Evolutionary conservation across 1,140 invertebrate genomes (phyloP).

Genomic region (Drosophila tropicalis): DNA sequence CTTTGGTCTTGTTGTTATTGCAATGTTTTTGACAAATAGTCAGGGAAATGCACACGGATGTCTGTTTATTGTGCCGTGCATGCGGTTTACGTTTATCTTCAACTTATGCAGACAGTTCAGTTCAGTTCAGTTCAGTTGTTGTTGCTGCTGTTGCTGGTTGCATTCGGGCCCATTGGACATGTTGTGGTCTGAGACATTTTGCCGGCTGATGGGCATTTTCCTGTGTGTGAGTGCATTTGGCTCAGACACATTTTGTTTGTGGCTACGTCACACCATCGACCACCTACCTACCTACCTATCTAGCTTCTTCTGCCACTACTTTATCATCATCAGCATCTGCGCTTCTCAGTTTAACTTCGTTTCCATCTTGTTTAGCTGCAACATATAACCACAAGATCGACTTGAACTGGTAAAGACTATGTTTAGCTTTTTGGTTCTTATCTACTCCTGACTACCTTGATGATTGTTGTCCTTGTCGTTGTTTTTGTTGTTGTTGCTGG

Average conservation of each 20-base stretch:
- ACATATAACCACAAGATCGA: constrained; percentile 54
- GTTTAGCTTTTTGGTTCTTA: constrained; percentile 59
- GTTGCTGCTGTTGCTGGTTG: constrained; percentile 18
- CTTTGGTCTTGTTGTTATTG: constrained; percentile 62
- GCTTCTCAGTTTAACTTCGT: constrained; percentile 1
- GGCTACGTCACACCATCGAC: constrained; percentile 8
- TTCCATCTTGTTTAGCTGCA: background rate
- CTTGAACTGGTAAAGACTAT: constrained; percentile 32
- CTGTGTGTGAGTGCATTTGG: constrained; percentile 56
- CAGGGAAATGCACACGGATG: constrained; percentile 81
- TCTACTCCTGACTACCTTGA: constrained; percentile 2
- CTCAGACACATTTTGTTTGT: constrained; percentile 77
- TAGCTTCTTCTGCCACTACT: constrained; percentile 37
- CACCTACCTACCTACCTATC: background rate
- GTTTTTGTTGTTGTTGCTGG: constrained; percentile 48
- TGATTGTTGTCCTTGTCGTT: constrained; percentile 11
- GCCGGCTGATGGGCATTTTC: constrained; percentile 10
- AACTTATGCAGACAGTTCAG: constrained; percentile 77
- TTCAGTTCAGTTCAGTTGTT: constrained; percentile 31
- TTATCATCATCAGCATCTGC: constrained; percentile 35
- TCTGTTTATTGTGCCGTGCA: constrained; percentile 81
- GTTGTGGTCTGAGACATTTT: constrained; percentile 74
- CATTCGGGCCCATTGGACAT: constrained; percentile 30
- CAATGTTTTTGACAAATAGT: constrained; percentile 82
- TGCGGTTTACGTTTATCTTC: constrained; percentile 81